A percentile compares a stretch with the other conserved stretches of the same genome.
phyloP scores from a whole-genome alignment of 2,888 invertebrate species.

The Heteromurus nitidus region DNA sequence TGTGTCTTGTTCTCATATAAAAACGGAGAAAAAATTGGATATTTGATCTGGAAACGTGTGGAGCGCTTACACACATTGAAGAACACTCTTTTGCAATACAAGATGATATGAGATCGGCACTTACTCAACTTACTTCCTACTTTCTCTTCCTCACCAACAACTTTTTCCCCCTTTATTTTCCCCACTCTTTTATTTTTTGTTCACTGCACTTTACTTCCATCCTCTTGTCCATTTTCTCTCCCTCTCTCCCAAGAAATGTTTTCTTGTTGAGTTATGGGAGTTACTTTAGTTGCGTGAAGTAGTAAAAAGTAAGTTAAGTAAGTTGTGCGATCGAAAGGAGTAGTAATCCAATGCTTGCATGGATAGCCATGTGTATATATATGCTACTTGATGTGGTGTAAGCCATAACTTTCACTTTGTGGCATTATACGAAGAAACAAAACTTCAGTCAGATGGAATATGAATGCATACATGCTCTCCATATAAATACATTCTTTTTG shows the following conservation, averaged over 20 bases:
- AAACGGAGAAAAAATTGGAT: too few relatives aligned
- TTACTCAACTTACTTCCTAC: constrained; percentile 33
- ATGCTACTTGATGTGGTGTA: not conserved
- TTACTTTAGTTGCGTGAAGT: constrained; percentile 29
- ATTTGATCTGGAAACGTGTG: too few relatives aligned
- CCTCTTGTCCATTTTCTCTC: not conserved
- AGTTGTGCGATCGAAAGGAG: constrained; percentile 18
- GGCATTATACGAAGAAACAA: too few relatives aligned
- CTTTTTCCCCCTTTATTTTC: constrained; percentile 6
- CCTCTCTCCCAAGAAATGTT: not conserved
- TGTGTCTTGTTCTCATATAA: too few relatives aligned
- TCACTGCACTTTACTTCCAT: not conserved
- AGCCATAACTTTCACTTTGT: constrained; percentile 11
- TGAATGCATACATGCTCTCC: too few relatives aligned
- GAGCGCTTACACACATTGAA: too few relatives aligned
- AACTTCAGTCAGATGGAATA: too few relatives aligned
- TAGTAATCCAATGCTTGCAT: not conserved
- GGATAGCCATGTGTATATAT: not conserved
- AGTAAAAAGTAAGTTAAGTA: constrained; percentile 19
- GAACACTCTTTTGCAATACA: not conserved
- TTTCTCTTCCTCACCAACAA: constrained; percentile 7
- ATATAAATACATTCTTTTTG: too few relatives aligned
- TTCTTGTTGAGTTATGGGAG: constrained; percentile 37
- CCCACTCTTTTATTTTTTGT: too few relatives aligned
- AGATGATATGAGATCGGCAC: constrained; percentile 34